These are phyloP conservation scores for Tapera naevia DNA, from an alignment of 2,797 vertebrate genomes.

Conservation along the genomic window DNA sequence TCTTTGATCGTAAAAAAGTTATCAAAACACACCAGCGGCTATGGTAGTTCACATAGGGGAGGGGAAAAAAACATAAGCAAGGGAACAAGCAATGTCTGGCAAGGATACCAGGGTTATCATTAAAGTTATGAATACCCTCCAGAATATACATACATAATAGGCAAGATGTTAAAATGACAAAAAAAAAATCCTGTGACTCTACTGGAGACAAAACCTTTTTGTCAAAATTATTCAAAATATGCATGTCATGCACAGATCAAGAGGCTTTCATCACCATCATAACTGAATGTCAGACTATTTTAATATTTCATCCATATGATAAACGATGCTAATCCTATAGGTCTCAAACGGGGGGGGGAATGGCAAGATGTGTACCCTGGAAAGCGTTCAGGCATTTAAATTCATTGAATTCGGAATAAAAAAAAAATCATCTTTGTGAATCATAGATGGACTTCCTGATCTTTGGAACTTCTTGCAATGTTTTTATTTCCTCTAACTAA, in stretches of 20 bases:
- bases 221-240: neutral
- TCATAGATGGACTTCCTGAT: neutral
- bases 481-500: neutral
- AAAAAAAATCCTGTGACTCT: accelerated
- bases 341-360: neutral
- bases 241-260: neutral
- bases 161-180: neutral
- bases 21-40: neutral
- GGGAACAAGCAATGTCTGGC: neutral
- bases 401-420: neutral
- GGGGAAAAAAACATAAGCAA: neutral
- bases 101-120: neutral
- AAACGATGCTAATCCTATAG: neutral
- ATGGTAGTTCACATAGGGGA: accelerated
- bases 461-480: neutral
- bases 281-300: neutral
- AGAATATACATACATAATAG: neutral
- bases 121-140: neutral
- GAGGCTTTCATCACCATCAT: neutral
- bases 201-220: neutral
- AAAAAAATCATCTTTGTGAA: neutral
- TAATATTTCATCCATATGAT: neutral
- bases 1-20: neutral
- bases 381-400: neutral
- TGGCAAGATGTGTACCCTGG: neutral